These are phyloP conservation scores for Psylliodes chrysocephalus DNA, from an alignment of 2,888 invertebrate genomes.

Conservation along the genomic window DNA sequence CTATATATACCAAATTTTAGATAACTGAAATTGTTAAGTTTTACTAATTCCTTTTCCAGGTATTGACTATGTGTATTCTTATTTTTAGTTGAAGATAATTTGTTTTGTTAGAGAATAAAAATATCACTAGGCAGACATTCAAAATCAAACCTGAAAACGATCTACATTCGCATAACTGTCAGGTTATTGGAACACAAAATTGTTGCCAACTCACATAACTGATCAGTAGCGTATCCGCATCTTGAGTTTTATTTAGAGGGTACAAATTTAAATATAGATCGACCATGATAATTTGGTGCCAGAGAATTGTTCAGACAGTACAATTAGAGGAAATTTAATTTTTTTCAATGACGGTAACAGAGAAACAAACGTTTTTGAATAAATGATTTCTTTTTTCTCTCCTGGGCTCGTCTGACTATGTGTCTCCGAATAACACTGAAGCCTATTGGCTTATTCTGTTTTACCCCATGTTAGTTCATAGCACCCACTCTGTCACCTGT, in stretches of 20 bases:
- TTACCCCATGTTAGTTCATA: too few species aligned
- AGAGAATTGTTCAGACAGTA: neutral
- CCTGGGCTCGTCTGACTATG: too few species aligned
- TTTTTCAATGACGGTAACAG: too few species aligned
- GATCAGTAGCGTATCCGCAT: conserved; percentile 30
- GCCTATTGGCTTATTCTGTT: too few species aligned
- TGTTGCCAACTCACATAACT: conserved; percentile 52
- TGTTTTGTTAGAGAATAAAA: conserved; percentile 35
- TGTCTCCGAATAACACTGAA: too few species aligned
- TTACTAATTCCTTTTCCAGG: too few species aligned
- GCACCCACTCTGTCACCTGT: too few species aligned
- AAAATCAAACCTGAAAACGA: conserved; percentile 35
- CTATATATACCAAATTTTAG: too few species aligned
- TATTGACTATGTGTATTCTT: conserved; percentile 7
- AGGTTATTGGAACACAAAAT: conserved; percentile 56
- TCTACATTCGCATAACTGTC: conserved; percentile 50
- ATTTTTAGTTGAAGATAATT: conserved; percentile 24
- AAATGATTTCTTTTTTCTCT: too few species aligned
- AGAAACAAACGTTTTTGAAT: too few species aligned
- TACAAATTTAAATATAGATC: conserved; percentile 6
- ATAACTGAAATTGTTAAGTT: too few species aligned
- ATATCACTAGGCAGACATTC: conserved; percentile 32
- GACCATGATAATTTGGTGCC: neutral
- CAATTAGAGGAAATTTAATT: too few species aligned
- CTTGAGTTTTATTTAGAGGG: neutral